A percentile compares a stretch with the other conserved stretches of the same genome.
These are phyloP conservation scores for Numida meleagris DNA, from an alignment of 2,113 vertebrate genomes.

Conservation along the genomic window DNA sequence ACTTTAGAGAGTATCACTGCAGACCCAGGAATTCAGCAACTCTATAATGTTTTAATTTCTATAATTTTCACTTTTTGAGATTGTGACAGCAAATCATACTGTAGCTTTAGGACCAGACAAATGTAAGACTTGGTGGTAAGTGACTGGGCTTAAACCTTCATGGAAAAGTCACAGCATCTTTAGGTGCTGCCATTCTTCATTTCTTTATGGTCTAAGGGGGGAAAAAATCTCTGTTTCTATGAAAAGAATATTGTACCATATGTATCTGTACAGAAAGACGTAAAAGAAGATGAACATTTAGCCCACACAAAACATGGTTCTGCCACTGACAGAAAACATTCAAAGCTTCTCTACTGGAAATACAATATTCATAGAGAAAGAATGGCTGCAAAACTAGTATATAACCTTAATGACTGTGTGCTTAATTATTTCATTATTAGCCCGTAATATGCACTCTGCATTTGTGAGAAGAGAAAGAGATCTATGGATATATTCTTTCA, in stretches of 20 bases:
- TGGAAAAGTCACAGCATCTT: not conserved
- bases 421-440: constrained; percentile 24
- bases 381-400: not conserved
- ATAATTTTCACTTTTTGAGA: not conserved
- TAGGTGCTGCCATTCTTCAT: not conserved
- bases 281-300: not conserved
- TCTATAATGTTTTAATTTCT: not conserved
- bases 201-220: not conserved
- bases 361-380: not conserved
- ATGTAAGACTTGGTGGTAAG: not conserved
- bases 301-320: not conserved
- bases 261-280: not conserved
- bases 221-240: not conserved
- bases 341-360: not conserved
- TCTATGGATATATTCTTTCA: not conserved
- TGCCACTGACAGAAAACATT: not conserved
- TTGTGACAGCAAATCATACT: not conserved
- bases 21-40: not conserved
- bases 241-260: not conserved
- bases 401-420: not conserved
- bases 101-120: not conserved
- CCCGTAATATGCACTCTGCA: not conserved
- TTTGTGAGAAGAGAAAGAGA: not conserved
- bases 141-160: not conserved
- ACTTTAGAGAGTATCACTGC: not conserved